Evolutionary conservation across 37 sponge, comb jelly and placozoan species (phyloP).

Genomic region (Petrosia ficiformis): DNA sequence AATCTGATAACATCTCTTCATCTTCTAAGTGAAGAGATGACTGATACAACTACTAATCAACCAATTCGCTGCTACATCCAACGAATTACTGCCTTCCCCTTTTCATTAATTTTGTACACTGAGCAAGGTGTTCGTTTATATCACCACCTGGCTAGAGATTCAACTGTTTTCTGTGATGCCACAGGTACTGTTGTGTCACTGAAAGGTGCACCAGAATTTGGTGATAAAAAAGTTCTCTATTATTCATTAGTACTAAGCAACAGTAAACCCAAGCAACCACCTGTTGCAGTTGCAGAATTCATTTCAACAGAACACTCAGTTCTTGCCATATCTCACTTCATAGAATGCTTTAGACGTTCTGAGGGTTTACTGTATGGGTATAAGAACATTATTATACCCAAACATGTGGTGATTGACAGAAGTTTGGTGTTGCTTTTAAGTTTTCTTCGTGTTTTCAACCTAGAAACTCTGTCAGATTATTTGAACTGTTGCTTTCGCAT

Average conservation of each 20-base stretch:
- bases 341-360: neutral
- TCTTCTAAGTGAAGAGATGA: neutral
- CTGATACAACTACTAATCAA: neutral
- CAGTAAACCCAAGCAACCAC: neutral
- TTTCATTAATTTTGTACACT: conserved; percentile 1
- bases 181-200: no score
- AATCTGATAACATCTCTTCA: conserved; percentile 5
- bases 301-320: conserved; percentile 6
- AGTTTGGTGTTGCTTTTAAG: neutral
- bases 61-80: conserved; percentile 3
- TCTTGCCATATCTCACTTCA: no score
- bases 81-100: neutral
- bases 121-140: conserved; percentile 4
- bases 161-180: conserved; percentile 15
- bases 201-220: conserved; percentile 1
- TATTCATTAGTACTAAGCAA: conserved; percentile 3
- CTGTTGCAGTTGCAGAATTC: conserved; percentile 22
- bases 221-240: no score
- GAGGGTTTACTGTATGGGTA: conserved; percentile 7
- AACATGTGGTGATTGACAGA: no score
- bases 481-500: neutral
- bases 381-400: no score
- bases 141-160: conserved; percentile 2
- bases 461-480: neutral
- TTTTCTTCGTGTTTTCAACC: neutral